phyloP scores from a whole-genome alignment of 2,888 invertebrate species.

The Caenorhabditis sp. region DNA sequence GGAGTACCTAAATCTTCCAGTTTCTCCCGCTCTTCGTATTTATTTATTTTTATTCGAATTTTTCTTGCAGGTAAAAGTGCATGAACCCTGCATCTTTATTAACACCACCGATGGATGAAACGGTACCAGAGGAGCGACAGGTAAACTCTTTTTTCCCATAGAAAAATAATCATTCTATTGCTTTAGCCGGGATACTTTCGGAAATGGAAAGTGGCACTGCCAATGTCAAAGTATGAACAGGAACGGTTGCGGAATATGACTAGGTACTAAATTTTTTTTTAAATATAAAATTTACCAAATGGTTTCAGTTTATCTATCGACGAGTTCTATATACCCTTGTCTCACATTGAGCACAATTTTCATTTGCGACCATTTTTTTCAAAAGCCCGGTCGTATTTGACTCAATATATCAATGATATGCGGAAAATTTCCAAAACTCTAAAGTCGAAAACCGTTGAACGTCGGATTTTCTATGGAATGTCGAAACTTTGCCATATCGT shows the following conservation, averaged over 20 bases:
- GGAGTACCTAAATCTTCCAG: no score
- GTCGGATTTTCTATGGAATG: slow-evolving; percentile 86
- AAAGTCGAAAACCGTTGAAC: slow-evolving; percentile 38
- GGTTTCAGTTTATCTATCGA: slow-evolving; percentile 20
- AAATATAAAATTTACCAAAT: no score
- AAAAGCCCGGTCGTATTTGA: slow-evolving; percentile 27
- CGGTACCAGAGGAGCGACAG: slow-evolving; percentile 23
- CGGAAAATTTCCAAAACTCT: slow-evolving; percentile 17
- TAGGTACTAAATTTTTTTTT: no score
- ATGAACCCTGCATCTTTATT: slow-evolving; percentile 35
- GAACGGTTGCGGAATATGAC: slow-evolving; percentile 5
- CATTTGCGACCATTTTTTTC: slow-evolving; percentile 25
- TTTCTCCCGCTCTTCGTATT: background rate
- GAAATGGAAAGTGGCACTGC: slow-evolving; percentile 17
- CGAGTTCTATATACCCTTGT: slow-evolving; percentile 14
- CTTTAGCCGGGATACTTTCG: slow-evolving; percentile 18
- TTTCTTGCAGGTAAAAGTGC: slow-evolving; percentile 37
- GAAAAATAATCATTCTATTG: background rate
- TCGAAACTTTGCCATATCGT: slow-evolving; percentile 97
- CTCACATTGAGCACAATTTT: background rate
- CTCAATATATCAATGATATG: slow-evolving; percentile 37
- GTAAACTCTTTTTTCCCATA: background rate
- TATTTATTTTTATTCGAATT: background rate
- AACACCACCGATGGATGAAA: slow-evolving; percentile 56
- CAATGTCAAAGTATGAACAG: background rate